Conservation (phyloP, 1,140 invertebrate species). For the Zaprionus lachaisei region DNA sequence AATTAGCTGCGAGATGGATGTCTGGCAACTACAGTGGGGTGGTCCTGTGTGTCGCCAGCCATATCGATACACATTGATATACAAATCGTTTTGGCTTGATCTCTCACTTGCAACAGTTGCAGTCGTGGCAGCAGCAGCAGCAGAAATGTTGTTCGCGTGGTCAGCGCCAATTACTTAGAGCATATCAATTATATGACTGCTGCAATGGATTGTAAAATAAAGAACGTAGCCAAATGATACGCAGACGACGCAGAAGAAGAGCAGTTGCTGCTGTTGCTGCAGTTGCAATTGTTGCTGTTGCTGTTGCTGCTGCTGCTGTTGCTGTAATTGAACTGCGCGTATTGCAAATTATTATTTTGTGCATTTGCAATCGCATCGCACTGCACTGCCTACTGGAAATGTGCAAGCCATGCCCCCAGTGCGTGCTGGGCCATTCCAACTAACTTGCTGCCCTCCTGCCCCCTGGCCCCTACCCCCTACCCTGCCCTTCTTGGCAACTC, state of each 20-base stretch:
- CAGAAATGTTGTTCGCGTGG: slow-evolving; percentile 68
- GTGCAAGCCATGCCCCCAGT: slow-evolving; percentile 49
- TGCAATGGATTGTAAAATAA: slow-evolving; percentile 66
- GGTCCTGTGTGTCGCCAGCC: slow-evolving; percentile 72
- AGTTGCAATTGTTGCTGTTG: slow-evolving; percentile 31
- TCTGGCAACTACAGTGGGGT: slow-evolving; percentile 58
- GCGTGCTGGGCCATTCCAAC: slow-evolving; percentile 52
- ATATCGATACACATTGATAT: slow-evolving; percentile 67
- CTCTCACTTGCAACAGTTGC: slow-evolving; percentile 66
- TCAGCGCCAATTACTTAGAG: slow-evolving; percentile 81
- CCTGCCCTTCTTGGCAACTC: neutral
- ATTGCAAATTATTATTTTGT: slow-evolving; percentile 83
- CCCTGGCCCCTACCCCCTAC: neutral
- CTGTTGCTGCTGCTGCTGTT: slow-evolving; percentile 30
- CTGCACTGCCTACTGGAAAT: slow-evolving; percentile 65
- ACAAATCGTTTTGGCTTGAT: slow-evolving; percentile 78
- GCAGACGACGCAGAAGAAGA: slow-evolving; percentile 18
- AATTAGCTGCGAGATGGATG: slow-evolving; percentile 63
- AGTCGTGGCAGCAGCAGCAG: slow-evolving; percentile 15
- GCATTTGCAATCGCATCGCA: slow-evolving; percentile 74
- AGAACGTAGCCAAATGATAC: slow-evolving; percentile 52
- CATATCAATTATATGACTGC: slow-evolving; percentile 79
- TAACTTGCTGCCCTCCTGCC: slow-evolving; percentile 9
- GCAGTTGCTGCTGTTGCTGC: slow-evolving; percentile 29
- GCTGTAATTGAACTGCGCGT: slow-evolving; percentile 80